These are phyloP conservation scores for Vanessa atalanta DNA, from an alignment of 1,140 invertebrate species.

Conservation along the genomic window DNA sequence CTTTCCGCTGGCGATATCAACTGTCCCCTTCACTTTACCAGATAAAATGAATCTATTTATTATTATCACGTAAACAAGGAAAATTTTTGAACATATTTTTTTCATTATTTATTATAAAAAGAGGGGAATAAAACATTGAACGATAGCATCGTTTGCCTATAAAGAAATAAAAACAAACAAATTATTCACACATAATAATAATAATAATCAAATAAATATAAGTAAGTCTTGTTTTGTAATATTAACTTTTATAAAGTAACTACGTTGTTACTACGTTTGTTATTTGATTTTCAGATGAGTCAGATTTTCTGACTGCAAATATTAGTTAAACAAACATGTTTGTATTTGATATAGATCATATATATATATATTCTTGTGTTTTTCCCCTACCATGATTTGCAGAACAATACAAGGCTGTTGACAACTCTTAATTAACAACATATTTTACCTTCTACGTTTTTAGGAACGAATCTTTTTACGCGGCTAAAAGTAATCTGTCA, in stretches of 20 bases:
- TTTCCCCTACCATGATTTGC: neutral
- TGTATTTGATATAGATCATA: neutral
- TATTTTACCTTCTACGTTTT: neutral
- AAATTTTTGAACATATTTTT: neutral
- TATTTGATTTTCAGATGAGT: neutral
- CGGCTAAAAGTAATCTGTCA: too few species aligned
- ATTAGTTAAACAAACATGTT: neutral
- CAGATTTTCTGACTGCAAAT: neutral
- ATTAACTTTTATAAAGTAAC: too few species aligned
- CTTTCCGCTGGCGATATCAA: constrained; percentile 5
- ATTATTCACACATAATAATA: too few species aligned
- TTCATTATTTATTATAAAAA: neutral
- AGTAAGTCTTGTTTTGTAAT: too few species aligned
- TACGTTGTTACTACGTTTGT: too few species aligned
- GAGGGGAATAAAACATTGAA: too few species aligned
- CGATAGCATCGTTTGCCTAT: too few species aligned
- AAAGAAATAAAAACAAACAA: too few species aligned
- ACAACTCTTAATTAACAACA: neutral
- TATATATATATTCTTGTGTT: neutral
- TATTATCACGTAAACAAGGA: neutral
- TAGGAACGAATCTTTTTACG: neutral
- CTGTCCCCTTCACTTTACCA: neutral
- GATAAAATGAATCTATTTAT: neutral
- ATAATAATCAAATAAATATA: too few species aligned
- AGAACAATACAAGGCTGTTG: neutral